These are phyloP conservation scores for Drosophila sp. DNA, from an alignment of 1,140 invertebrate genomes.

Conservation along the genomic window DNA sequence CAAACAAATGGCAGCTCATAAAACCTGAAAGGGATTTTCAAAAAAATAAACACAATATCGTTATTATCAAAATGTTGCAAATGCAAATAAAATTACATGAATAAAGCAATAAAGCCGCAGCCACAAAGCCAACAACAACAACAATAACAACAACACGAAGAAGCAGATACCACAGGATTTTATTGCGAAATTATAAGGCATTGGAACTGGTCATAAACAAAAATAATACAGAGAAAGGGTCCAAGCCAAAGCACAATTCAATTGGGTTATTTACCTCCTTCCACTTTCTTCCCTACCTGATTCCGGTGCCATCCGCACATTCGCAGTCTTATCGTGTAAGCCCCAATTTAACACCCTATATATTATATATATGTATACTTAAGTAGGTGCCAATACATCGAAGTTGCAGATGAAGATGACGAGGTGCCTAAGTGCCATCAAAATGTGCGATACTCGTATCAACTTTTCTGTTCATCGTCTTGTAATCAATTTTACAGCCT, in stretches of 20 bases:
- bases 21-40: constrained; percentile 49
- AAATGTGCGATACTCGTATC: constrained; percentile 18
- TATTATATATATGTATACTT: too few relatives aligned
- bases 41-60: constrained; percentile 46
- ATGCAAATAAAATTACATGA: constrained; percentile 54
- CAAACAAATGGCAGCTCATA: constrained; percentile 51
- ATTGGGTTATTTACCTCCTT: constrained; percentile 35
- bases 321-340: constrained; percentile 4
- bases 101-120: constrained; percentile 47
- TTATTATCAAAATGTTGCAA: constrained; percentile 53
- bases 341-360: background rate
- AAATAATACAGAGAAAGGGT: background rate
- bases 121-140: constrained; percentile 38
- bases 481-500: constrained; percentile 47
- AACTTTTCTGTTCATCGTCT: constrained; percentile 39
- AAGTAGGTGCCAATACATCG: constrained; percentile 24
- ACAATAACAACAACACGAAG: background rate
- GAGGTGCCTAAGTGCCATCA: background rate
- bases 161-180: constrained; percentile 20
- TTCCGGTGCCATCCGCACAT: constrained; percentile 8
- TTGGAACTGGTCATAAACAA: constrained; percentile 40
- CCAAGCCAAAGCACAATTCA: constrained; percentile 19
- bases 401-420: background rate
- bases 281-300: background rate
- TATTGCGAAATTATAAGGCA: constrained; percentile 51